phyloP scores from a whole-genome alignment of 2,113 vertebrate species.

The Tringa solitaria region DNA sequence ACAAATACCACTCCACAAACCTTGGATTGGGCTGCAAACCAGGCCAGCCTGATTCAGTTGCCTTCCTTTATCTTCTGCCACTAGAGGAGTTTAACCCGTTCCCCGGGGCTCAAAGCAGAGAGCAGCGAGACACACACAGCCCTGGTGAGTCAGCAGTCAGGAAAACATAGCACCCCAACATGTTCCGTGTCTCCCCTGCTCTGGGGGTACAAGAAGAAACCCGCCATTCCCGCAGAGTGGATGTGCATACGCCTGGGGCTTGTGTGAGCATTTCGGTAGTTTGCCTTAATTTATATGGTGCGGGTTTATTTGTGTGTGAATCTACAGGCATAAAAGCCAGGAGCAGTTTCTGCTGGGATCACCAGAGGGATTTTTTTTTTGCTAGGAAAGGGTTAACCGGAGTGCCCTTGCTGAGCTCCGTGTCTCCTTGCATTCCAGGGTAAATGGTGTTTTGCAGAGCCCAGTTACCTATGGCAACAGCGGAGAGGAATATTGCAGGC shows the following conservation, averaged over 20 bases:
- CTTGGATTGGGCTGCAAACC: background rate
- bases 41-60: background rate
- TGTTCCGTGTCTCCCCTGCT: fast-evolving
- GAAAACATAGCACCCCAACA: background rate
- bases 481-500: constrained; percentile 71
- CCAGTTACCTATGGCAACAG: constrained; percentile 83
- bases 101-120: background rate
- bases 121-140: background rate
- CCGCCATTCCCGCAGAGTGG: fast-evolving
- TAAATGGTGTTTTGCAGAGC: constrained; percentile 80
- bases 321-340: background rate
- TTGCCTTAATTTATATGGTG: background rate
- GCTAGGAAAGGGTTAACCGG: constrained; percentile 75
- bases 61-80: background rate
- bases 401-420: constrained; percentile 69
- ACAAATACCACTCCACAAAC: background rate
- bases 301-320: background rate
- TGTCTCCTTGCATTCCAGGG: constrained; percentile 80
- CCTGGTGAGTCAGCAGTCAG: background rate
- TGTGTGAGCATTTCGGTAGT: fast-evolving
- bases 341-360: background rate
- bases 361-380: background rate
- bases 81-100: background rate
- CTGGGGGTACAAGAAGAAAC: fast-evolving
- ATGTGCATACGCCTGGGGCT: background rate